A percentile compares a stretch with the other conserved stretches of the same genome.
Conservation (phyloP, 2,888 invertebrate species). For the Acleris cristana region DNA sequence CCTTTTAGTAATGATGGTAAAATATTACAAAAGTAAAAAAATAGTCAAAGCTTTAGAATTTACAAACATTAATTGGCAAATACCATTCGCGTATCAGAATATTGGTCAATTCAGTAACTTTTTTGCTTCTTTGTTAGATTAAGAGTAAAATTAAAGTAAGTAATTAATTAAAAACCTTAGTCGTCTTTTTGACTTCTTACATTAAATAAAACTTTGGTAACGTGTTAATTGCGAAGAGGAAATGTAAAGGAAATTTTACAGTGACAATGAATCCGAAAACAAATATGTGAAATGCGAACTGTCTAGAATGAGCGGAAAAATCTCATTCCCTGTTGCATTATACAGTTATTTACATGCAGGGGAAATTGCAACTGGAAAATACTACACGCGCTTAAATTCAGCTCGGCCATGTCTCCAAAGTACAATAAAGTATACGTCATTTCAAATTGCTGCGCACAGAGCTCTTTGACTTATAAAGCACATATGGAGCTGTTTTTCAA, state of each 20-base stretch:
- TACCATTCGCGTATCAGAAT: too few species aligned
- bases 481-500: neutral
- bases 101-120: too few species aligned
- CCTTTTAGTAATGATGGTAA: too few species aligned
- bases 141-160: too few species aligned
- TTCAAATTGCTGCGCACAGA: neutral
- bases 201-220: too few species aligned
- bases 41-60: too few species aligned
- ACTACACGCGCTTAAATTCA: constrained; percentile 15
- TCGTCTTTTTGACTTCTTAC: too few species aligned
- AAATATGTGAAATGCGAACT: neutral
- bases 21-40: too few species aligned
- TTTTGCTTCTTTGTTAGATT: too few species aligned
- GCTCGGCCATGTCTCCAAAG: neutral
- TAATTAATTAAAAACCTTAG: too few species aligned
- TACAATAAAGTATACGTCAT: neutral
- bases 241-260: neutral
- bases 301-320: constrained; percentile 19
- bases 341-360: constrained; percentile 25
- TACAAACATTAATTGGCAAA: too few species aligned
- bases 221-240: too few species aligned
- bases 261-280: neutral
- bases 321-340: constrained; percentile 18
- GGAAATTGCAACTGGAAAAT: constrained; percentile 17
- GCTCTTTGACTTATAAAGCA: neutral